These are phyloP conservation scores for Toxotes chatareus DNA, from an alignment of 2,113 vertebrate species.

Conservation along the genomic window DNA sequence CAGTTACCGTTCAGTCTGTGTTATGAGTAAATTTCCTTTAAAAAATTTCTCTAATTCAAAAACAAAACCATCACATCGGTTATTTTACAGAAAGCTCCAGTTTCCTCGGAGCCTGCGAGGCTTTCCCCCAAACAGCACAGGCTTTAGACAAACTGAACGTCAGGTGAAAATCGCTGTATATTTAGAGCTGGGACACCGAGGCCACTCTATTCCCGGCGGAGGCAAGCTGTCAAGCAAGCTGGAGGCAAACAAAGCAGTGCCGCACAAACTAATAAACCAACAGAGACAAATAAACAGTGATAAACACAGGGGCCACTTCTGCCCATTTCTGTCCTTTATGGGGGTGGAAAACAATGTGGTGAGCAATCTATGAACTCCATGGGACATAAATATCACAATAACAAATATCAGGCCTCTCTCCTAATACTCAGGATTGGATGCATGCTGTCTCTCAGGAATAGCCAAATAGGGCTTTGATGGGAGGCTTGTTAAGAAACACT, in stretches of 20 bases:
- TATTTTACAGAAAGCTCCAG: constrained; percentile 37
- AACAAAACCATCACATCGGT: constrained; percentile 2
- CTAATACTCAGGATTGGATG: constrained; percentile 62
- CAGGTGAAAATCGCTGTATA: constrained; percentile 79
- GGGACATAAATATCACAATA: constrained; percentile 75
- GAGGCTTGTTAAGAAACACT: constrained; percentile 68
- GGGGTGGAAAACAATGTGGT: constrained; percentile 71
- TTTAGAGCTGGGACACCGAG: constrained; percentile 77
- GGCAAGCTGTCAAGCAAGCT: constrained; percentile 82
- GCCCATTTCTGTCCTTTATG: constrained; percentile 70
- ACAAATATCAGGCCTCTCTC: constrained; percentile 69
- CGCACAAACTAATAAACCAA: constrained; percentile 81
- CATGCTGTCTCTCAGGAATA: constrained; percentile 66
- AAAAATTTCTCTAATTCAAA: constrained; percentile 3
- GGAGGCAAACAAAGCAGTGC: constrained; percentile 80
- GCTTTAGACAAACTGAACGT: constrained; percentile 74
- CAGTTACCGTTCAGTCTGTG: not conserved
- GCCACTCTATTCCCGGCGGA: constrained; percentile 79
- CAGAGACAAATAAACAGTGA: constrained; percentile 80
- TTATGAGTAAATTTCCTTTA: not conserved
- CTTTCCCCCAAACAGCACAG: constrained; percentile 54
- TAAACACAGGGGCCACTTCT: constrained; percentile 76
- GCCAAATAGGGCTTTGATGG: constrained; percentile 74
- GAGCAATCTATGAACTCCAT: constrained; percentile 74
- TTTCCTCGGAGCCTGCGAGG: constrained; percentile 47